phyloP scores from a whole-genome alignment of 1,140 invertebrate species.

The Hesperophylax magnus region DNA sequence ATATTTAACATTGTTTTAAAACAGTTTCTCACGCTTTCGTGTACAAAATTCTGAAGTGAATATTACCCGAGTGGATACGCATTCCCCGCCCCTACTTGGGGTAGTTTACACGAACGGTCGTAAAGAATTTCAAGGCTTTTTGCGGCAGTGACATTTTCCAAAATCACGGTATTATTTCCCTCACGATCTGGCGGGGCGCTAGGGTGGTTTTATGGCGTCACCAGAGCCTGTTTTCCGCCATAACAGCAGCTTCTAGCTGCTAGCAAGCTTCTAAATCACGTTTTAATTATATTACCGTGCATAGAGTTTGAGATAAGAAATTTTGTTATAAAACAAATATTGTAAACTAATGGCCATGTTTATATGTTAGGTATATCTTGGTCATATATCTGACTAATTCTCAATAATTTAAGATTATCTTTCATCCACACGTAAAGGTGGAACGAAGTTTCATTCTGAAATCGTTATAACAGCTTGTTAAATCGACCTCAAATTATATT shows the following conservation, averaged over 20 bases:
- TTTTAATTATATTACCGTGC: too few species aligned
- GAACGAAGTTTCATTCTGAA: too few species aligned
- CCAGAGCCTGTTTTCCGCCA: constrained; percentile 1
- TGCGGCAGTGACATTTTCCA: constrained; percentile 33
- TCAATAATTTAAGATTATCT: too few species aligned
- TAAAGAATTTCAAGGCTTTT: not conserved
- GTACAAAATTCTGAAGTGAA: not conserved
- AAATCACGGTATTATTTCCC: constrained; percentile 46
- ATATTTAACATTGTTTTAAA: not conserved
- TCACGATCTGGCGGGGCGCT: constrained; percentile 36
- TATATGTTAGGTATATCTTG: not conserved
- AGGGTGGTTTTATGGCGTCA: constrained; percentile 51
- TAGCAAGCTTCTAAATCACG: too few species aligned
- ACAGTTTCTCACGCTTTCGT: not conserved
- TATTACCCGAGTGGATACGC: not conserved
- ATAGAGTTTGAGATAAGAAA: not conserved
- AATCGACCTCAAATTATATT: too few species aligned
- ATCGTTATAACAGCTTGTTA: too few species aligned
- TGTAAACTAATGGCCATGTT: not conserved
- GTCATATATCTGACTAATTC: not conserved
- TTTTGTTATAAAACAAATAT: not conserved
- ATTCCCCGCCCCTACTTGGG: not conserved
- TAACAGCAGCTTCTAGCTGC: not conserved
- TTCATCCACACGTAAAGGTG: too few species aligned
- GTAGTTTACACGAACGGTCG: too few species aligned